Conservation (phyloP, 1,140 invertebrate genomes). For the Leptinotarsa texana region DNA sequence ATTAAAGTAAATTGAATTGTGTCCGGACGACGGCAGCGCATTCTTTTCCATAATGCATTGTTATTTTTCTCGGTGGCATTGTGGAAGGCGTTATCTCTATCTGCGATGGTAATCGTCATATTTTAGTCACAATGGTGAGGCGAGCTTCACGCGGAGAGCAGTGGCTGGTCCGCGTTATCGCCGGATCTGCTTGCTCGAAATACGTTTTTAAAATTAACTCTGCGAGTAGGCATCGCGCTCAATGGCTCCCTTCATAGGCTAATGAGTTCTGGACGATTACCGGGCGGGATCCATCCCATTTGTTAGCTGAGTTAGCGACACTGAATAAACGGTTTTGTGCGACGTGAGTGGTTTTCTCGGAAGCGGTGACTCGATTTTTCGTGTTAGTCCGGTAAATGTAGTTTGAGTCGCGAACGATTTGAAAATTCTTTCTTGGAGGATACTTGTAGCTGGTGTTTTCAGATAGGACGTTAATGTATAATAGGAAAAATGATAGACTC, state of each 20-base stretch:
- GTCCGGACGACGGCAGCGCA: conserved; percentile 30
- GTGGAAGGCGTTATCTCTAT: conserved; percentile 47
- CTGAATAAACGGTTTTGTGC: conserved; percentile 45
- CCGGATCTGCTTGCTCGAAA: conserved; percentile 40
- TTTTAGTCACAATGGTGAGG: conserved; percentile 51
- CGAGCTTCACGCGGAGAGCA: conserved; percentile 47
- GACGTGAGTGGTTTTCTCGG: neutral
- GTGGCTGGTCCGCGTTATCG: conserved; percentile 42
- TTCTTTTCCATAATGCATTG: conserved; percentile 41
- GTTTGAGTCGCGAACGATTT: too few relatives aligned
- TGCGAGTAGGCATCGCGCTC: conserved; percentile 39
- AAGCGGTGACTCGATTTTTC: neutral
- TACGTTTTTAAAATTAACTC: conserved; percentile 55
- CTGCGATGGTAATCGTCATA: conserved; percentile 52
- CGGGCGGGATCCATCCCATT: conserved; percentile 48
- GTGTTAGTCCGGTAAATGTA: neutral
- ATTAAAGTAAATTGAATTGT: conserved; percentile 49
- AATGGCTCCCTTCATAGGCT: conserved; percentile 52
- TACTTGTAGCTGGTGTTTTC: too few relatives aligned
- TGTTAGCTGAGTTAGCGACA: conserved; percentile 51
- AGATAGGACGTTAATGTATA: too few relatives aligned
- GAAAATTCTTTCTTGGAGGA: too few relatives aligned
- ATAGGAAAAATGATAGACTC: too few relatives aligned
- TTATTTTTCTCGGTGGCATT: conserved; percentile 46
- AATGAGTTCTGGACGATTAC: conserved; percentile 52